Base-by-base conservation (phyloP, 2,888 invertebrate species). In the Chrysolina americana region DNA sequence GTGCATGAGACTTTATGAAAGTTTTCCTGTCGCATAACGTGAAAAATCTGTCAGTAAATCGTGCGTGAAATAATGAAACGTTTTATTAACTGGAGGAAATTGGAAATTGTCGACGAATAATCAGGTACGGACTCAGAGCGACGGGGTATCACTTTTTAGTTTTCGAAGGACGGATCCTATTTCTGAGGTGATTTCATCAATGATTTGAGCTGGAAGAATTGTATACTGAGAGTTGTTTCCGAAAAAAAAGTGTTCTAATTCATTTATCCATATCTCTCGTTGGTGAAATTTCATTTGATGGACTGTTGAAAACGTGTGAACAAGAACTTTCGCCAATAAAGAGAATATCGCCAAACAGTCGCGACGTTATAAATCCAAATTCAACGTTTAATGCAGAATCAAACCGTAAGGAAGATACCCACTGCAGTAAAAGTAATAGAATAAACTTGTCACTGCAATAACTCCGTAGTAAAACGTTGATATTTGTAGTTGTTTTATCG, bases 1-100 rank as follows among this genome's bases (percentile, higher is more conserved):
- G 65, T 66, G 70, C 74, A 53, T 10, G 74, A 65, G 23, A 70
- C 59, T 69, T 68, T 72, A 75, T 72, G 75, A 75, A 72, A 75
- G 75, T 75, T 72, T 69, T 56, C 69, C 72, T 69, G 68, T 75
- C 68, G 71, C 71, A 71, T 65, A 44, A 73, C 65, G 68, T 73
- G 76, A 59, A 70, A 70, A 76, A 76, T 76, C 73, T 76, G 76
- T 76, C 73, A 70, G 66, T 68, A 73, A 76, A 73, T 76, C 73
- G 76, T 69, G 72, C 64, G 71, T 72, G 75, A 75, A 75, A 75
- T 72, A 75, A 72, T 72, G 71, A 75, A 71, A 75, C 68, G 62
- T 69, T 63, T 75, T 74, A 74, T 71, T 74, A 74, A 74, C 71
- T 70, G 74, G 41, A 41, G 59, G 70, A 50, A 71, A 65, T 71